These are phyloP conservation scores for Muscidifurax raptorellus DNA, from an alignment of 1,140 invertebrate genomes.

Conservation along the genomic window DNA sequence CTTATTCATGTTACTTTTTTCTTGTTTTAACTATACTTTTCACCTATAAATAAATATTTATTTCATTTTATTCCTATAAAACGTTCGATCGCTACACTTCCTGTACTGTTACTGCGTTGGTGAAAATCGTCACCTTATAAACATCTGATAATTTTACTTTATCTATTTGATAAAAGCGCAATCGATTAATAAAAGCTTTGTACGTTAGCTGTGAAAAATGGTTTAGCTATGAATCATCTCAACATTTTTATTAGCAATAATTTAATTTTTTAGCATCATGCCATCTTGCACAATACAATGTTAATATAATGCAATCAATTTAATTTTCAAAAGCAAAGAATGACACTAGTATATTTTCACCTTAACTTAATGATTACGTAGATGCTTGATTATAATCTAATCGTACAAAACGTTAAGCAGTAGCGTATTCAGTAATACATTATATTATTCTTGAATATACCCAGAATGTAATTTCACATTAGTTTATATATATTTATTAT, in stretches of 20 bases:
- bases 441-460: no score
- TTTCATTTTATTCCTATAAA: no score
- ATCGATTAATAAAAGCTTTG: constrained; percentile 20
- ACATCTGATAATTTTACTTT: constrained; percentile 17
- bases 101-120: not conserved
- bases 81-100: not conserved
- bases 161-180: constrained; percentile 30
- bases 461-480: no score
- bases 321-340: no score
- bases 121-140: constrained; percentile 8
- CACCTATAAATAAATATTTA: not conserved
- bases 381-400: no score
- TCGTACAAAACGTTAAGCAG: no score
- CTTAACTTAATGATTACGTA: no score
- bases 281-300: no score
- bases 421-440: no score
- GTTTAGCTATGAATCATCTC: not conserved
- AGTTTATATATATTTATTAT: no score
- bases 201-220: not conserved
- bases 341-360: no score
- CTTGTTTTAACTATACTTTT: not conserved
- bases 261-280: not conserved
- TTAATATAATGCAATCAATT: no score
- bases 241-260: not conserved
- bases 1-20: not conserved